Base-by-base conservation (phyloP, 2,797 vertebrate species). In the Odontamblyopus rebecca region DNA sequence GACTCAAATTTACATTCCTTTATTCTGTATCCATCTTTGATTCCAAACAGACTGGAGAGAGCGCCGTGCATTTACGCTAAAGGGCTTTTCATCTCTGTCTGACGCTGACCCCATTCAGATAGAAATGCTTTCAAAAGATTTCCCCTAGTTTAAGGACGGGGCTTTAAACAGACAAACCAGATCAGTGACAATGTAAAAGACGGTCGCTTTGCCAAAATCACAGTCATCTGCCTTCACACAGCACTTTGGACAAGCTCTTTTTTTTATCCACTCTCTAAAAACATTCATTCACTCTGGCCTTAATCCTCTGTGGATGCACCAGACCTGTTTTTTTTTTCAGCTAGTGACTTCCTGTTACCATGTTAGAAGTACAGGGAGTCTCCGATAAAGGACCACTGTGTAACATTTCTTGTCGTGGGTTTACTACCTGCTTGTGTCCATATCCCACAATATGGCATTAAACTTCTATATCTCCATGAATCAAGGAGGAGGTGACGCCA, bases 181-280 rank as follows among this genome's bases (percentile, higher is more conserved):
- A 86, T 85, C 85, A 87, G 23, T 79, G 82, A 72, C 78, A 86
- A 78, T 81, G 77, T 72, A 67, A 69, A 86, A 29, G 82, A 79
- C 35, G 79, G 84, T 83, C 82, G 82, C 66, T 71, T 68, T 81
- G 26, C 65, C 86, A 76, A 80, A 88, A 89, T 82, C 50, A 12
- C 83, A 23, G 72, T 87, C 89, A 91, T 90, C 90, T 91, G 87
- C 83, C 89, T 72, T 83, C 71, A 57, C 81, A 85, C 82, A 73
- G 86, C 70, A 1, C 51, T 13, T 88, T 83, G 75, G 91, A 86
- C 80, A 83, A 82, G 82, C 80, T 84, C 82, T 71, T 41, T 23
- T 23, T 77, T 60, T 89, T 92, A 92, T 92, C 85, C 81, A 77
- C 9, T 53, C 5, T 84, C 78, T 73, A 65, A 44, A 48, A 16